These are phyloP conservation scores for Semotilus atromaculatus DNA, from an alignment of 2,797 vertebrate species.

Conservation along the genomic window DNA sequence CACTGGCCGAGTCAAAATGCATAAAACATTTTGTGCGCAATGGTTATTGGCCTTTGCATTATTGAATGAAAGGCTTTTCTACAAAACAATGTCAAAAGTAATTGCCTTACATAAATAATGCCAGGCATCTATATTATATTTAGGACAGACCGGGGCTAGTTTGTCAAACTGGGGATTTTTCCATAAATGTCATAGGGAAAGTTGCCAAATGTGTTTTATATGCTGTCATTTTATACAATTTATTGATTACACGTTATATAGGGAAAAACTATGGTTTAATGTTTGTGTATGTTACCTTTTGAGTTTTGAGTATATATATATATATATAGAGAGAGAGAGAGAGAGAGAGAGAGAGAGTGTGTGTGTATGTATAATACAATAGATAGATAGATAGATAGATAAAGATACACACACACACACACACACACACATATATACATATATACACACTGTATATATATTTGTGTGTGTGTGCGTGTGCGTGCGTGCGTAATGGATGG, in stretches of 20 bases:
- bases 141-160: not conserved
- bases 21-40: slow-evolving; percentile 10
- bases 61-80: not conserved
- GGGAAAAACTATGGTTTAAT: not conserved
- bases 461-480: too few species aligned
- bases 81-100: not conserved
- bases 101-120: slow-evolving; percentile 9
- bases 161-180: not conserved
- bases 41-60: slow-evolving; percentile 3
- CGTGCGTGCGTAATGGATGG: too few species aligned
- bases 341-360: too few species aligned
- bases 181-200: not conserved
- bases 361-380: too few species aligned
- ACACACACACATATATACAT: too few species aligned
- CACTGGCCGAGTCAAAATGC: not conserved
- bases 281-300: too few species aligned
- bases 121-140: not conserved
- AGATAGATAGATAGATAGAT: too few species aligned
- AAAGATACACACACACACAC: too few species aligned
- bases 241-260: not conserved
- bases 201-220: not conserved
- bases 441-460: too few species aligned
- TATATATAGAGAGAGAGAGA: too few species aligned
- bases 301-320: too few species aligned
- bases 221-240: not conserved